Evolutionary conservation across 2,888 invertebrate genomes (phyloP).

Genomic region (Byasa hedistus): DNA sequence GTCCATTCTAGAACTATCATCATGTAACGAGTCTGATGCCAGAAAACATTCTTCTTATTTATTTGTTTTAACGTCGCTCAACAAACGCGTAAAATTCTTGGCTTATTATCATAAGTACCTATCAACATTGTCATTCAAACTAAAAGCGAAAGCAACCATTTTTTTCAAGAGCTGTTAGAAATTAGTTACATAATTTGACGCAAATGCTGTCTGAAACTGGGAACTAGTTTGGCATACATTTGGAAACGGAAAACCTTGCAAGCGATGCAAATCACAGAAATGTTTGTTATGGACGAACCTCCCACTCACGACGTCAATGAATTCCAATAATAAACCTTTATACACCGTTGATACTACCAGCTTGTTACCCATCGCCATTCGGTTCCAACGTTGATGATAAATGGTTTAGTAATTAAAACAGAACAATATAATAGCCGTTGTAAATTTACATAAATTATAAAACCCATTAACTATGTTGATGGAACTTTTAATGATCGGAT

Average conservation of each 20-base stretch:
- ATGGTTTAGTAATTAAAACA: slow-evolving; percentile 38
- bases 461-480: slow-evolving; percentile 14
- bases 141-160: slow-evolving; percentile 51
- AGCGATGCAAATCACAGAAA: slow-evolving; percentile 46
- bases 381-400: slow-evolving; percentile 42
- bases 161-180: slow-evolving; percentile 41
- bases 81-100: slow-evolving; percentile 56
- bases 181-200: slow-evolving; percentile 29
- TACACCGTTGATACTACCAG: slow-evolving; percentile 54
- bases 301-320: slow-evolving; percentile 52
- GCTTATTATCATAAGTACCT: slow-evolving; percentile 48
- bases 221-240: slow-evolving; percentile 43
- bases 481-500: neutral
- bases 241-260: slow-evolving; percentile 44
- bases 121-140: slow-evolving; percentile 53
- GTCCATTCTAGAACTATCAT: slow-evolving; percentile 46
- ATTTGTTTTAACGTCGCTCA: slow-evolving; percentile 50
- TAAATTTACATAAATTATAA: slow-evolving; percentile 19
- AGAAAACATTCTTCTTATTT: slow-evolving; percentile 57
- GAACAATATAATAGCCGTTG: slow-evolving; percentile 15
- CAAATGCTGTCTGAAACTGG: slow-evolving; percentile 39
- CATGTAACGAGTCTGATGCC: slow-evolving; percentile 56
- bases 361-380: slow-evolving; percentile 50
- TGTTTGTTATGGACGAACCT: slow-evolving; percentile 50
- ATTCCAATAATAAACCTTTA: slow-evolving; percentile 67